Evolutionary conservation across 2,797 vertebrate genomes (phyloP).

Genomic region (Sciaenops ocellatus): DNA sequence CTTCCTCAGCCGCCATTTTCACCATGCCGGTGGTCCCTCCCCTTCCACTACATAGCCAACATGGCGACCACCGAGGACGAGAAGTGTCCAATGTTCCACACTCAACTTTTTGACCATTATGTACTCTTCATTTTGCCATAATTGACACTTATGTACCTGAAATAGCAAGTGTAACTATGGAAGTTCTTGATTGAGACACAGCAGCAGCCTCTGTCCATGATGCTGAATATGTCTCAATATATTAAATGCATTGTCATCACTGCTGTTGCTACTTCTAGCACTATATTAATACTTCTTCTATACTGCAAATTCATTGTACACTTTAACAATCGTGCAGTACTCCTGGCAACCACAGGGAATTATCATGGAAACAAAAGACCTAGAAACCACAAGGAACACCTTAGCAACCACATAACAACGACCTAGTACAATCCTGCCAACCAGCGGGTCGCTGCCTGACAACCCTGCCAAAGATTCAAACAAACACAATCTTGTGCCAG

Average conservation of each 20-base stretch:
- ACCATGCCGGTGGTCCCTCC: too few relatives aligned
- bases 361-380: neutral
- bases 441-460: neutral
- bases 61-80: too few relatives aligned
- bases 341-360: neutral
- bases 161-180: too few relatives aligned
- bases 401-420: neutral
- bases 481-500: neutral
- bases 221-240: slow-evolving; percentile 9
- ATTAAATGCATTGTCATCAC: neutral
- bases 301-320: neutral
- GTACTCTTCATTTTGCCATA: too few relatives aligned
- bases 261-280: neutral
- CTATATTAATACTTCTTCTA: neutral
- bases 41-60: too few relatives aligned
- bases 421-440: neutral
- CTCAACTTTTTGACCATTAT: too few relatives aligned
- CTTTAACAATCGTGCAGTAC: neutral
- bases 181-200: too few relatives aligned
- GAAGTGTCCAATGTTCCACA: too few relatives aligned
- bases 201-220: slow-evolving; percentile 18
- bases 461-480: neutral
- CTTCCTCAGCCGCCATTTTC: too few relatives aligned
- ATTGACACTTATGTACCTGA: too few relatives aligned
- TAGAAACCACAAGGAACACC: neutral